phyloP scores from a whole-genome alignment of 2,113 vertebrate species.

The Lampris incognitus region DNA sequence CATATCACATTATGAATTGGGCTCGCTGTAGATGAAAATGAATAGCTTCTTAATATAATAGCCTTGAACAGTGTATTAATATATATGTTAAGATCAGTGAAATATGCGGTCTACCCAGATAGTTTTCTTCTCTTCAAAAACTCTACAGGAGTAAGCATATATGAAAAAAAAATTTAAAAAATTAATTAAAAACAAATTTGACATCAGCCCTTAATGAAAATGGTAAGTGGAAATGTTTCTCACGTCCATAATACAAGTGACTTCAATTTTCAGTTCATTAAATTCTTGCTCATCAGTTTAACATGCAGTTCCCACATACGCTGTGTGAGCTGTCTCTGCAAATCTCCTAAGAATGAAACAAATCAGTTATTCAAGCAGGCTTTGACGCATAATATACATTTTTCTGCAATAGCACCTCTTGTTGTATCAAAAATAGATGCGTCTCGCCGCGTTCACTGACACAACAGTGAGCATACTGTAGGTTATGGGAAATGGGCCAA shows the following conservation, averaged over 20 bases:
- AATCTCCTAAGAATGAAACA: not conserved
- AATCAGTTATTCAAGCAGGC: not conserved
- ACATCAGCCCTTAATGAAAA: not conserved
- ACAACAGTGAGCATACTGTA: conserved; percentile 26
- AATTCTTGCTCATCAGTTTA: not conserved
- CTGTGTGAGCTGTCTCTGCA: not conserved
- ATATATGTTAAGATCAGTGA: too few relatives aligned
- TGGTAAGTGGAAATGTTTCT: not conserved
- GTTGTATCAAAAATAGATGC: conserved; percentile 30
- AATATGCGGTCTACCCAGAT: too few relatives aligned
- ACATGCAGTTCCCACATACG: not conserved
- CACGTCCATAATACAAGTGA: not conserved
- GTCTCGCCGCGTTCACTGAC: conserved; percentile 17
- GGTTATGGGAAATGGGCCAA: conserved; percentile 49
- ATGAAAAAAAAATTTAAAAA: not conserved
- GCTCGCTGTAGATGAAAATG: not conserved
- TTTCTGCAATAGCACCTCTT: conserved; percentile 4
- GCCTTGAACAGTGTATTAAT: too few relatives aligned
- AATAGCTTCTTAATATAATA: not conserved
- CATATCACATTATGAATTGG: not conserved
- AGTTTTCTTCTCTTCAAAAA: too few relatives aligned
- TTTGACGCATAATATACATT: not conserved
- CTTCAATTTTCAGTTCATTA: not conserved
- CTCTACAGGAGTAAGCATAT: not conserved
- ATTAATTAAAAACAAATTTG: not conserved